These are phyloP conservation scores for Salpingus planirostris DNA, from an alignment of 2,888 invertebrate species.

Conservation along the genomic window DNA sequence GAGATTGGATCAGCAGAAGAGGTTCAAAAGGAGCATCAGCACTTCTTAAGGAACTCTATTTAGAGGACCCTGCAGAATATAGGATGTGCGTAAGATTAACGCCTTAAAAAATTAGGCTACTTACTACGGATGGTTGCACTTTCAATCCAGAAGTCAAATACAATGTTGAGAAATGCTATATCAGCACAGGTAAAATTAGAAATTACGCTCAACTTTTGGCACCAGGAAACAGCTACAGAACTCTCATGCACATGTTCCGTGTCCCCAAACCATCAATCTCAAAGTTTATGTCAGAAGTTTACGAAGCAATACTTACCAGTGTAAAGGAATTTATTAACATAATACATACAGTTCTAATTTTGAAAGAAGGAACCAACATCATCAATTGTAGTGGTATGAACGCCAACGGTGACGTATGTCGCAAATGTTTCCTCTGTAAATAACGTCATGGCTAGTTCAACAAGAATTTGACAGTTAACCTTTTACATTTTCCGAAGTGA, in stretches of 20 bases:
- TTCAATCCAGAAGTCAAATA: constrained; percentile 7
- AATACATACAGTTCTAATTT: too few relatives aligned
- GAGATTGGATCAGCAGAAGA: constrained; percentile 8
- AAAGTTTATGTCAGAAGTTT: constrained; percentile 4
- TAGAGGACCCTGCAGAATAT: constrained; percentile 4
- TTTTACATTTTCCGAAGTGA: too few relatives aligned
- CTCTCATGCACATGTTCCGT: constrained; percentile 1
- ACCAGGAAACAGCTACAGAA: constrained; percentile 3
- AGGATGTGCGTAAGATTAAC: constrained; percentile 7
- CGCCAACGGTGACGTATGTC: too few relatives aligned
- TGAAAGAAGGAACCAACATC: too few relatives aligned
- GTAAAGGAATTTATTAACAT: constrained; percentile 5
- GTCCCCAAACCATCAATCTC: constrained; percentile 4
- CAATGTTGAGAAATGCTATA: constrained; percentile 8
- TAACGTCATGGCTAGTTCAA: too few relatives aligned
- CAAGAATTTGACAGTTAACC: too few relatives aligned
- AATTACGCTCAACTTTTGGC: constrained; percentile 2
- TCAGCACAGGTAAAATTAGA: constrained; percentile 2
- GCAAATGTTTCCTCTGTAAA: too few relatives aligned
- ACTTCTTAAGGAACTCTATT: constrained; percentile 8
- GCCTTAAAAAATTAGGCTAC: constrained; percentile 4
- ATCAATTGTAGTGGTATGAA: too few relatives aligned
- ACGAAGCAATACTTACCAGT: constrained; percentile 1
- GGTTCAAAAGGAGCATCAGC: constrained; percentile 3
- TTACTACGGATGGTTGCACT: constrained; percentile 7